phyloP scores from a whole-genome alignment of 2,888 invertebrate genomes.

The Mylabris sibirica region DNA sequence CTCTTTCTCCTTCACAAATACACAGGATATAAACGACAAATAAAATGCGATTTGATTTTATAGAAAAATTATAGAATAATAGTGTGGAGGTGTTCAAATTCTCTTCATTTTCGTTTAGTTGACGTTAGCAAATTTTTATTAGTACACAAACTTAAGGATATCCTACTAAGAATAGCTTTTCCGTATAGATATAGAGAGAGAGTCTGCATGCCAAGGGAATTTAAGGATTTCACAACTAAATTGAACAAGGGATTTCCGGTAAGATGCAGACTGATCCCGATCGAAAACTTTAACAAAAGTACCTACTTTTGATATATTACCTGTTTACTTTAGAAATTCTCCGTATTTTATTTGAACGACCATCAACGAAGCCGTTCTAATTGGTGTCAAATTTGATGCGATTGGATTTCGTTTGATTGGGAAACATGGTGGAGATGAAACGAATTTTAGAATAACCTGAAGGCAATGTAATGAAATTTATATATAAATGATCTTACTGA shows the following conservation, averaged over 20 bases:
- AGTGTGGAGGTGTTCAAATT: conserved; percentile 7
- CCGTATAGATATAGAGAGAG: conserved; percentile 31
- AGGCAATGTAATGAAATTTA: conserved; percentile 8
- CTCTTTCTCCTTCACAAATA: conserved; percentile 30
- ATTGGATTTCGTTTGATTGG: not conserved
- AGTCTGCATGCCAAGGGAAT: conserved; percentile 53
- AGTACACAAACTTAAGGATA: conserved; percentile 42
- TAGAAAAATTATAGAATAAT: conserved; percentile 27
- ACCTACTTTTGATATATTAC: conserved; percentile 33
- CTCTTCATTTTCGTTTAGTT: conserved; percentile 31
- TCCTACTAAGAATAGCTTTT: conserved; percentile 46
- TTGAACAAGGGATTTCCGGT: conserved; percentile 56
- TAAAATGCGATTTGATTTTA: not conserved
- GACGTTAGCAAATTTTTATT: conserved; percentile 43
- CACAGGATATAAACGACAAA: not conserved
- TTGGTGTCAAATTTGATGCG: not conserved
- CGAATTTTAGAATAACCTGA: not conserved
- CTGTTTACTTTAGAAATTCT: conserved; percentile 15
- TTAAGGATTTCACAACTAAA: conserved; percentile 56
- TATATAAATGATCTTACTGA: conserved; percentile 16
- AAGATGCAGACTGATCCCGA: conserved; percentile 50
- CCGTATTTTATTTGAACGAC: not conserved
- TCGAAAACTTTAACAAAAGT: conserved; percentile 45
- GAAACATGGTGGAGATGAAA: not conserved
- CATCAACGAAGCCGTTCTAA: not conserved